Conservation (phyloP, 2,113 vertebrate species). For the Sapayoa aenigma region DNA sequence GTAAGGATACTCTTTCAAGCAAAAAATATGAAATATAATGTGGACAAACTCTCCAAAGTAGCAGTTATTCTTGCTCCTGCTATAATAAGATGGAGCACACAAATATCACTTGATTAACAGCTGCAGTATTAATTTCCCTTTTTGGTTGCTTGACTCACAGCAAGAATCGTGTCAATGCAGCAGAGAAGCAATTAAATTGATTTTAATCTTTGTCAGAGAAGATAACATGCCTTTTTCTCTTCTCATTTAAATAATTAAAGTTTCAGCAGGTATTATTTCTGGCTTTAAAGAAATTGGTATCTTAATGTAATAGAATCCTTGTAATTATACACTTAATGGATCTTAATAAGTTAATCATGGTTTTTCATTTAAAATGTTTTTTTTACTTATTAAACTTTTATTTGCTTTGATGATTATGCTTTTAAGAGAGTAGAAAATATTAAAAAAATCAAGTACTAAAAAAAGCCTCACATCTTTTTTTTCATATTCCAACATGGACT, state of each 20-base stretch:
- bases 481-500: background rate
- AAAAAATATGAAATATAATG: background rate
- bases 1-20: conserved; percentile 21
- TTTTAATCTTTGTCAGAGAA: conserved; percentile 87
- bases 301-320: conserved; percentile 83
- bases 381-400: conserved; percentile 77
- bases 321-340: conserved; percentile 85
- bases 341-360: conserved; percentile 83
- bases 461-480: background rate
- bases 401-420: conserved; percentile 72
- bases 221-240: conserved; percentile 83
- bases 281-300: conserved; percentile 83
- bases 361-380: conserved; percentile 80
- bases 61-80: conserved; percentile 53
- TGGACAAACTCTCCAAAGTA: conserved; percentile 45
- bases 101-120: conserved; percentile 83
- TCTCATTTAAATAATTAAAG: conserved; percentile 89
- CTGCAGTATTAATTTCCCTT: conserved; percentile 83
- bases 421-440: conserved; percentile 56
- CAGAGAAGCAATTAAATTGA: conserved; percentile 87
- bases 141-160: conserved; percentile 86
- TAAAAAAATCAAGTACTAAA: conserved; percentile 25
- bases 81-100: conserved; percentile 72
- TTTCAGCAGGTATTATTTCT: conserved; percentile 85
- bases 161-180: conserved; percentile 81